Evolutionary conservation across 2,113 vertebrate species (phyloP).

Genomic region (Murina feae): DNA sequence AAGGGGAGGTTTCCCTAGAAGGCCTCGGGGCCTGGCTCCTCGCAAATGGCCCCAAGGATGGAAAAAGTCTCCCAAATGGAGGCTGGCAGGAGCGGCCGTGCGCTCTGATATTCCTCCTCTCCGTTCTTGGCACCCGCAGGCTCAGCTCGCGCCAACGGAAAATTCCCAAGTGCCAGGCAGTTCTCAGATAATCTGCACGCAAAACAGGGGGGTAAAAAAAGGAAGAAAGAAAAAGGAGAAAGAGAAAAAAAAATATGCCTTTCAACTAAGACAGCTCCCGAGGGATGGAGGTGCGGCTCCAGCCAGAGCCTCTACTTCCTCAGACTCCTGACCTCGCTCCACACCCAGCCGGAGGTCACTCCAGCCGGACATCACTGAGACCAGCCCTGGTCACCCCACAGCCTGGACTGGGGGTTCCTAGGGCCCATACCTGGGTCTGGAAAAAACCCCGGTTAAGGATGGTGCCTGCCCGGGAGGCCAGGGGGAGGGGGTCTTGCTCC

Average conservation of each 20-base stretch:
- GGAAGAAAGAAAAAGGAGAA: not conserved
- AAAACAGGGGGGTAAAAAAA: slow-evolving; percentile 34
- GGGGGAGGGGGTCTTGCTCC: no score
- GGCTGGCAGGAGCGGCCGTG: slow-evolving; percentile 80
- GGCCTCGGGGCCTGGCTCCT: slow-evolving; percentile 77
- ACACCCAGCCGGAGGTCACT: slow-evolving; percentile 42
- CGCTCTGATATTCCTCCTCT: slow-evolving; percentile 76
- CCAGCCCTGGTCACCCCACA: not conserved
- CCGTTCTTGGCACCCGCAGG: slow-evolving; percentile 77
- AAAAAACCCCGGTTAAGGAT: not conserved
- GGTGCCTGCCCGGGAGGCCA: fast-evolving
- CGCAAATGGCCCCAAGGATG: slow-evolving; percentile 78
- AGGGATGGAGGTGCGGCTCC: slow-evolving; percentile 60
- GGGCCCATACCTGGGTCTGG: not conserved
- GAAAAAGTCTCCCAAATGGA: slow-evolving; percentile 83
- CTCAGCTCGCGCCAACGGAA: slow-evolving; percentile 80
- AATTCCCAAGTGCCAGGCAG: slow-evolving; percentile 82
- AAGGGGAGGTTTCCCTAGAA: slow-evolving; percentile 77
- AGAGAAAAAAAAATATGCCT: slow-evolving; percentile 41
- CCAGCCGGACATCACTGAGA: not conserved
- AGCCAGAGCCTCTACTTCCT: slow-evolving; percentile 67
- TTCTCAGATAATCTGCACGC: slow-evolving; percentile 79
- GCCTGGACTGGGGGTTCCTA: not conserved
- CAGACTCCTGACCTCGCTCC: slow-evolving; percentile 53
- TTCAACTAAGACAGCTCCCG: slow-evolving; percentile 69